Evolutionary conservation across 2,113 vertebrate species (phyloP), one percentile per base, ranked within the genome.

Genomic region (Syngnathus floridae): DNA sequence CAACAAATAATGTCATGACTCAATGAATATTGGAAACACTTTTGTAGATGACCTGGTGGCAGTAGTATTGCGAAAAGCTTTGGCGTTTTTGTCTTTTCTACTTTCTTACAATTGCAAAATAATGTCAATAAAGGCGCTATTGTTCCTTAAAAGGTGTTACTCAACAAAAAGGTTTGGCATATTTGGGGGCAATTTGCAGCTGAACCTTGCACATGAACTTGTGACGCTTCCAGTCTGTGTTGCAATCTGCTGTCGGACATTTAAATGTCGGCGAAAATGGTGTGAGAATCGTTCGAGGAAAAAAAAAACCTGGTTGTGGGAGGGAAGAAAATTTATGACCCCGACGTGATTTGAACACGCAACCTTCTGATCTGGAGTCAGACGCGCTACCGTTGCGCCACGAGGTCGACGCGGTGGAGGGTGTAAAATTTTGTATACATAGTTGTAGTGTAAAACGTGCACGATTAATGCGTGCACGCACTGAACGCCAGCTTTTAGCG

Each of bases 291-390:
- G 21, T 54, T 51, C 17, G 6, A 19, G 8, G 0, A 1, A 12
- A n/a, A 41, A 10, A 9, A 2, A 10, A 3, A 22, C 7, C 0
- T 1, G 8, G 9, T 41, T 41, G 40, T 10, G 9, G 5, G 49
- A 3, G 10, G 26, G 10, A 13, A 40, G 3, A 61, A 41, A 60
- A 14, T 0, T 0, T 3, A 2, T 61, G 59, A 61, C 59, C 59
- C 59, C 59, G 59, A 88, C 87, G 87, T 88, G 87, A 88, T 88
- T 88, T 87, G 87, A 88, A 87, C 85, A 87, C 85, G 85, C 87
- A 88, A 87, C 82, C 85, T 88, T 87, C 85, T 87, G 87, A 88
- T 87, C 85, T 88, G 85, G 85, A 88, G 85, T 88, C 87, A 88
- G 87, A 88, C 85, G 84, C 85, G 85, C 85, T 87, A 88, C 85